Percentiles rank a stretch among this genome's conserved stretches.
phyloP scores from a whole-genome alignment of 1,140 invertebrate genomes.

The Zaprionus gabonicus region DNA sequence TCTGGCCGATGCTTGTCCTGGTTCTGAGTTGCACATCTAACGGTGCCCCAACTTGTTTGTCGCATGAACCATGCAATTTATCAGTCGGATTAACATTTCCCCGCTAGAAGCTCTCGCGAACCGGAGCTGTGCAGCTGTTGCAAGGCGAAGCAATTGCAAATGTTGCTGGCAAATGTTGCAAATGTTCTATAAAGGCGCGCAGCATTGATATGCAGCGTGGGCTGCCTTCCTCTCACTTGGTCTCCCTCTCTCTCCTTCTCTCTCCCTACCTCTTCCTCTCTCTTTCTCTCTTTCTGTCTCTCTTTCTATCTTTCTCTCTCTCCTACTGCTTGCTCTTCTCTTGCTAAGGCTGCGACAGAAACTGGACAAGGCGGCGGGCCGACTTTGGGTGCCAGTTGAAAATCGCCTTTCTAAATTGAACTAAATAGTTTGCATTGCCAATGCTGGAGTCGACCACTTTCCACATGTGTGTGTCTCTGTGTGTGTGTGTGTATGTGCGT shows the following conservation, averaged over 20 bases:
- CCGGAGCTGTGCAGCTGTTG: background rate
- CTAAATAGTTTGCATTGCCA: slow-evolving; percentile 74
- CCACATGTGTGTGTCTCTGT: slow-evolving; percentile 38
- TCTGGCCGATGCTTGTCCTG: slow-evolving; percentile 32
- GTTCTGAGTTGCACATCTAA: slow-evolving; percentile 42
- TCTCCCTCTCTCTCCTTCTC: background rate
- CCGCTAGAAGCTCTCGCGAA: background rate
- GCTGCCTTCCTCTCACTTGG: slow-evolving; percentile 9
- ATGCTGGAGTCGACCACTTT: slow-evolving; percentile 54
- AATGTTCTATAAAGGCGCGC: slow-evolving; percentile 39
- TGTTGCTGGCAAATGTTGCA: slow-evolving; percentile 13
- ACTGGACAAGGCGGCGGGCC: slow-evolving; percentile 29
- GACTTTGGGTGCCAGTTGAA: slow-evolving; percentile 60
- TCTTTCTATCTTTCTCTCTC: background rate
- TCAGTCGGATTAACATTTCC: slow-evolving; percentile 39
- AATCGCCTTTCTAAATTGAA: slow-evolving; percentile 83
- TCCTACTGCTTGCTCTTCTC: background rate
- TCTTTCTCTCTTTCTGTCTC: background rate
- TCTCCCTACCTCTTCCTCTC: background rate
- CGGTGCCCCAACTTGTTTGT: slow-evolving; percentile 54
- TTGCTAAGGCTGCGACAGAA: slow-evolving; percentile 18
- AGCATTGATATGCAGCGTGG: slow-evolving; percentile 1
- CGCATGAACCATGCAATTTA: slow-evolving; percentile 47
- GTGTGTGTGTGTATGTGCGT: background rate
- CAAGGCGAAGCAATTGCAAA: slow-evolving; percentile 5